phyloP scores from a whole-genome alignment of 2,113 vertebrate species.

The Micromys minutus region DNA sequence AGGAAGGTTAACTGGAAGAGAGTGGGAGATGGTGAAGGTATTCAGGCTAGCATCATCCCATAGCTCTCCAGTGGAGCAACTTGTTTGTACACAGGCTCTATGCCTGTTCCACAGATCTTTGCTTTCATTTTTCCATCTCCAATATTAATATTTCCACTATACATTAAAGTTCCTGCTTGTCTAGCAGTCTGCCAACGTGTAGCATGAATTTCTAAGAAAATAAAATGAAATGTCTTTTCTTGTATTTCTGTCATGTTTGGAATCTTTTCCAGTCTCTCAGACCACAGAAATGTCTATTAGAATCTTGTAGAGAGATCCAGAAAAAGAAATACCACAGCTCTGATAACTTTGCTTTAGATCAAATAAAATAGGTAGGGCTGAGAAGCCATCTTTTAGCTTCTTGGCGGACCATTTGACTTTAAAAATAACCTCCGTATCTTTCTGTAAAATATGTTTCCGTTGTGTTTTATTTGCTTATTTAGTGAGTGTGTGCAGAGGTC shows the following conservation, averaged over 20 bases:
- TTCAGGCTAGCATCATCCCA: not conserved
- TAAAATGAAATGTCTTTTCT: constrained; percentile 22
- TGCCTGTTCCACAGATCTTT: not conserved
- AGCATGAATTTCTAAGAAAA: not conserved
- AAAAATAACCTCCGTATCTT: not conserved
- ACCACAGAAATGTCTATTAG: not conserved
- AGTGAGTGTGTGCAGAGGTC: not conserved
- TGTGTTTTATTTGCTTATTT: not conserved
- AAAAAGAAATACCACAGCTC: not conserved
- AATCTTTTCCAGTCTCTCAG: not conserved
- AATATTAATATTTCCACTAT: not conserved
- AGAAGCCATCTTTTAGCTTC: not conserved
- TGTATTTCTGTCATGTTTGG: not conserved
- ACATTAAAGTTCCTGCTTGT: not conserved
- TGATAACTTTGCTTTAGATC: constrained; percentile 12
- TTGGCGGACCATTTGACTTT: constrained; percentile 2
- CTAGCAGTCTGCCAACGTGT: not conserved
- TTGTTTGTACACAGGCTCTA: not conserved
- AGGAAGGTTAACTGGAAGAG: not conserved
- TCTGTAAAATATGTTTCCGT: not conserved
- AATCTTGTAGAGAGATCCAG: constrained; percentile 5
- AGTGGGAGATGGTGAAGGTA: not conserved
- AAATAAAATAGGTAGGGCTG: not conserved
- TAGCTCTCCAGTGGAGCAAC: not conserved
- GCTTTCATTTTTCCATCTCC: not conserved